phyloP scores from a whole-genome alignment of 1,140 invertebrate genomes.

The Rhysida immarginata region DNA sequence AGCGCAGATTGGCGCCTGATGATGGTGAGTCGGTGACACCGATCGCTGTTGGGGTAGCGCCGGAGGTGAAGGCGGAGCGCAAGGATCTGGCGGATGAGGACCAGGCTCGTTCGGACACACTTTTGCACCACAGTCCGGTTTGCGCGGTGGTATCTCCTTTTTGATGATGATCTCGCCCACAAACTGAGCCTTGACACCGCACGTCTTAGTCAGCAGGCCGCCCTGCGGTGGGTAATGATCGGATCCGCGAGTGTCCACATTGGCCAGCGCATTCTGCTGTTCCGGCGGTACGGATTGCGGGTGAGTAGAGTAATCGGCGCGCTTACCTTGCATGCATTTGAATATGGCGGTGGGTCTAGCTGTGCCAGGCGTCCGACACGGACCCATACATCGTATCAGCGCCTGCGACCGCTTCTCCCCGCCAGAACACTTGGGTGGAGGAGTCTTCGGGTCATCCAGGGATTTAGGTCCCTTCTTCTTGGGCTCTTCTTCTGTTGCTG shows the following conservation, averaged over 20 bases:
- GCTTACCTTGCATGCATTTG: neutral
- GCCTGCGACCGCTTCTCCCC: too few relatives aligned
- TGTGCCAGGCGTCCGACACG: neutral
- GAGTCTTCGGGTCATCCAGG: too few relatives aligned
- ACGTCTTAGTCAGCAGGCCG: neutral
- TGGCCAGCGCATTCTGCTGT: neutral
- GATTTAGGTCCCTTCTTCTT: too few relatives aligned
- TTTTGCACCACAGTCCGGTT: neutral
- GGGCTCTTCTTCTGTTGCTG: too few relatives aligned
- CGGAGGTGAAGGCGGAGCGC: neutral
- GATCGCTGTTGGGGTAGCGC: neutral
- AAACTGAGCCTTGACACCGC: constrained; percentile 3
- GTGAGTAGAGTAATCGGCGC: neutral
- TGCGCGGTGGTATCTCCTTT: neutral
- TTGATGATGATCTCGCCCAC: constrained; percentile 1
- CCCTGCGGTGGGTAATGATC: constrained; percentile 2
- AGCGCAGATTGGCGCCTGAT: neutral
- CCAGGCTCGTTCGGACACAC: neutral
- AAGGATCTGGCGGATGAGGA: too few relatives aligned
- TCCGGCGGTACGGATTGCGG: neutral
- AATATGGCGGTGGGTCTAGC: neutral
- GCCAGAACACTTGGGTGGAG: too few relatives aligned
- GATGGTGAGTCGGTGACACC: too few relatives aligned
- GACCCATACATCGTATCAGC: too few relatives aligned
- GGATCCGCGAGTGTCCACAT: neutral